Evolutionary conservation across 1,140 invertebrate species (phyloP).

Genomic region (Colletes latitarsis): DNA sequence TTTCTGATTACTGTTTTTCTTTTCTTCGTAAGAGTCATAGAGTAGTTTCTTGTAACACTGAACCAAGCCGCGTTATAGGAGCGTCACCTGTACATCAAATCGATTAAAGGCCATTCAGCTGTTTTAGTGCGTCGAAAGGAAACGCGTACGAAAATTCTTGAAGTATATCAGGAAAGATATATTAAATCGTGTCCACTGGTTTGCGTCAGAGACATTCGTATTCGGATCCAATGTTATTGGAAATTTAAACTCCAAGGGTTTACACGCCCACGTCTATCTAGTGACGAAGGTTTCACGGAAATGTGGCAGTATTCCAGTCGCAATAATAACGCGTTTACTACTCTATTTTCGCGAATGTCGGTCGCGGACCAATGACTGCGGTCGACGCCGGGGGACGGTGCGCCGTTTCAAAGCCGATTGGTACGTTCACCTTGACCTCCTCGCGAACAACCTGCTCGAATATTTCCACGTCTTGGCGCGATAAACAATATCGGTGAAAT

Average conservation of each 20-base stretch:
- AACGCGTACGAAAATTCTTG: neutral
- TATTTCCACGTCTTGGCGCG: too few species aligned
- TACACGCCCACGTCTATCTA: neutral
- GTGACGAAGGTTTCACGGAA: neutral
- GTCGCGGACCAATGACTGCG: conserved; percentile 5
- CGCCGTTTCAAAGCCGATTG: neutral
- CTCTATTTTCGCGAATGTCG: conserved; percentile 21
- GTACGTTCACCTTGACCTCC: conserved; percentile 10
- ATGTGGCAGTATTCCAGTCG: conserved; percentile 33
- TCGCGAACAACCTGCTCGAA: neutral
- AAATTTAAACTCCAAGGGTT: conserved; percentile 33
- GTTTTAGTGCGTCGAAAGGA: neutral
- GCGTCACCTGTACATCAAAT: too few species aligned
- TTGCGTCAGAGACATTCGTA: neutral
- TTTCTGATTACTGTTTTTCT: too few species aligned
- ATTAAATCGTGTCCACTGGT: neutral
- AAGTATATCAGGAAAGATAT: neutral
- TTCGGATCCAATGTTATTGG: neutral
- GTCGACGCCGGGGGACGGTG: neutral
- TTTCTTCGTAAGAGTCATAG: too few species aligned
- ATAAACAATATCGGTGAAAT: too few species aligned
- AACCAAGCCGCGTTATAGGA: too few species aligned
- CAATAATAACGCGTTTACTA: conserved; percentile 9
- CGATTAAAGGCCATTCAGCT: neutral
- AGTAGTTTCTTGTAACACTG: too few species aligned